phyloP scores from a whole-genome alignment of 1,140 invertebrate genomes.

The Frieseomelitta varia region DNA sequence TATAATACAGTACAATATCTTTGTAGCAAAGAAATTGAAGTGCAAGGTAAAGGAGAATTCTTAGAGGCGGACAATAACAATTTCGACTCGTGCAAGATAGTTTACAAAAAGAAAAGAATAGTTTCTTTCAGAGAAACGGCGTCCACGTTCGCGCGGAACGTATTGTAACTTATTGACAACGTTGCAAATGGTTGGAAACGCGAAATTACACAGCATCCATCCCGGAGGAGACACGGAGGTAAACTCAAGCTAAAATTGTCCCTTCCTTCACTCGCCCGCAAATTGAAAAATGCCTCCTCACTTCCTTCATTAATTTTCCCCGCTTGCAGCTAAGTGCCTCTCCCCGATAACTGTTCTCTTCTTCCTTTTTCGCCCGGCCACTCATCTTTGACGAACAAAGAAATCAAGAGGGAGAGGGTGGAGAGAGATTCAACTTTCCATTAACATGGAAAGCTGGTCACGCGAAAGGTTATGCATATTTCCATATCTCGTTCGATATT shows the following conservation, averaged over 20 bases:
- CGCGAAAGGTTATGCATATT: background rate
- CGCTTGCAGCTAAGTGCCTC: conserved; percentile 10
- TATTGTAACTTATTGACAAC: no score
- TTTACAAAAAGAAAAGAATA: no score
- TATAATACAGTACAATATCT: no score
- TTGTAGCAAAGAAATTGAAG: no score
- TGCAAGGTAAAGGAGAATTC: no score
- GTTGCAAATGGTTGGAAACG: no score
- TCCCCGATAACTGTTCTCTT: background rate
- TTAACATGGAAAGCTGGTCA: background rate
- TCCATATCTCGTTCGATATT: background rate
- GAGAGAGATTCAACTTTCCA: background rate
- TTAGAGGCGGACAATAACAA: no score
- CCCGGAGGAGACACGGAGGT: background rate
- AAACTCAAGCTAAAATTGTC: background rate
- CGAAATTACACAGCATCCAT: background rate
- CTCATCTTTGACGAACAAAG: background rate
- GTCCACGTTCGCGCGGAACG: no score
- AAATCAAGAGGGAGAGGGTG: background rate
- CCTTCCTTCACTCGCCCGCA: background rate
- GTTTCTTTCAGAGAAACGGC: no score
- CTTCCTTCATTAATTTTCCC: conserved; percentile 14
- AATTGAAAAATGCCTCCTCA: conserved; percentile 11
- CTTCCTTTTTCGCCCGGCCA: background rate
- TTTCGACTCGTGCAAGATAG: no score